Evolutionary conservation across 2,113 vertebrate species (phyloP).

Genomic region (Pedetes capensis): DNA sequence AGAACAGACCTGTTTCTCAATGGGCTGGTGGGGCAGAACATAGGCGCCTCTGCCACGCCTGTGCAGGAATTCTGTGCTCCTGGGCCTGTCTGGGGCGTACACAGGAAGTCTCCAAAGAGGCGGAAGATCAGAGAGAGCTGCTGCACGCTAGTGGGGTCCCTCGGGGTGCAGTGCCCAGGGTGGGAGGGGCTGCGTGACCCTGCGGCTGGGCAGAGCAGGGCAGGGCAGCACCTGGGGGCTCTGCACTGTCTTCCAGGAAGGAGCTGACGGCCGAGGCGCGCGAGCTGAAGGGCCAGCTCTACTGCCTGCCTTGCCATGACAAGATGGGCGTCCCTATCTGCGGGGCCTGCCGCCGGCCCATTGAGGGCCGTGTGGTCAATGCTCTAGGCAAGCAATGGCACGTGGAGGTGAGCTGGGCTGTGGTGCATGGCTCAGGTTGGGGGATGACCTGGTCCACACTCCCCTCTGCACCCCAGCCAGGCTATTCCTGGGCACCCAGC

Average conservation of each 20-base stretch:
- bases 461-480: no score
- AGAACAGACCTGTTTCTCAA: slow-evolving; percentile 47
- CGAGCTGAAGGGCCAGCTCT: slow-evolving; percentile 86
- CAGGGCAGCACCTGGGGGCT: background rate
- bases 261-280: slow-evolving; percentile 85
- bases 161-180: background rate
- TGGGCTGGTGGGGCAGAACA: background rate
- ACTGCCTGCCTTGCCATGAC: slow-evolving; percentile 86
- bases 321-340: slow-evolving; percentile 89
- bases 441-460: fast-evolving
- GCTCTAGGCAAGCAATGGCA: slow-evolving; percentile 88
- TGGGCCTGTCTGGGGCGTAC: slow-evolving; percentile 22
- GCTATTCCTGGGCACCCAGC: fast-evolving
- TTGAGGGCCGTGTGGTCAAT: slow-evolving; percentile 86
- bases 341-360: slow-evolving; percentile 85
- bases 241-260: slow-evolving; percentile 77
- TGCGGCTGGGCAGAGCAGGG: background rate
- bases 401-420: slow-evolving; percentile 80
- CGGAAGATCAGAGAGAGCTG: background rate
- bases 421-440: background rate
- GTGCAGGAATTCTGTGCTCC: background rate
- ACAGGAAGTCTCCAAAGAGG: slow-evolving; percentile 10
- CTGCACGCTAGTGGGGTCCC: background rate
- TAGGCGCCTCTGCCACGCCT: background rate
- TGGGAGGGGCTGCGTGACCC: background rate